Conservation (phyloP, 2,797 vertebrate genomes). For the Ara ararauna region DNA sequence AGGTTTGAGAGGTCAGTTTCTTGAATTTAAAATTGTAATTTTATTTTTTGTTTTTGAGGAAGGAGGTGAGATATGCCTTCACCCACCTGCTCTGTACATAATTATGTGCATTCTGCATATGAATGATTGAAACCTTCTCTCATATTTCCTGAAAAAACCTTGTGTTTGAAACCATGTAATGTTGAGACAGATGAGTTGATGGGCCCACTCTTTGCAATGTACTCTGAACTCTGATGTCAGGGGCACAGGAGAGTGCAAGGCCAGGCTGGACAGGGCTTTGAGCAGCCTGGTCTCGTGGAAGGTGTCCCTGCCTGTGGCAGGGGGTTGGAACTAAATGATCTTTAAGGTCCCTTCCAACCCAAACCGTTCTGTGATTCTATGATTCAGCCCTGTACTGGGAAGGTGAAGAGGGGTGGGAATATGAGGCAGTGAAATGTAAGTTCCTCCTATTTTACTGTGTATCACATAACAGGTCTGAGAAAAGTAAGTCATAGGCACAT, state of each 20-base stretch:
- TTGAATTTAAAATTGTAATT: background rate
- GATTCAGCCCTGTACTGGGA: background rate
- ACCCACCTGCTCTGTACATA: background rate
- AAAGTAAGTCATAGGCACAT: constrained; percentile 8
- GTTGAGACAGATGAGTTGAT: background rate
- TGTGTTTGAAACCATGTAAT: background rate
- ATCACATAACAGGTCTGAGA: constrained; percentile 6
- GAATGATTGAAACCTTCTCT: background rate
- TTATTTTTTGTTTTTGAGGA: background rate
- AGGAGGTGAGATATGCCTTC: background rate
- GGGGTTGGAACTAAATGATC: background rate
- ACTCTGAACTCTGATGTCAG: background rate
- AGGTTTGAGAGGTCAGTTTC: constrained; percentile 25
- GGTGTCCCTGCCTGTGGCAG: background rate
- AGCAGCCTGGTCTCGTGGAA: background rate
- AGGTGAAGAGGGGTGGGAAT: background rate
- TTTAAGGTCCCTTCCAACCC: background rate
- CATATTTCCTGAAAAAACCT: background rate
- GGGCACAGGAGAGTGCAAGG: background rate
- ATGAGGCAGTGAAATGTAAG: background rate
- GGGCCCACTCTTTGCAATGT: background rate
- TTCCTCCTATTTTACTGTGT: background rate
- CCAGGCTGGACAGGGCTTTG: background rate
- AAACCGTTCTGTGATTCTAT: background rate
- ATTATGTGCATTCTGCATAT: background rate